A percentile compares a stretch with the other conserved stretches of the same genome.
Evolutionary conservation across 1,140 invertebrate species (phyloP).

Genomic region (Hylaeus anthracinus): DNA sequence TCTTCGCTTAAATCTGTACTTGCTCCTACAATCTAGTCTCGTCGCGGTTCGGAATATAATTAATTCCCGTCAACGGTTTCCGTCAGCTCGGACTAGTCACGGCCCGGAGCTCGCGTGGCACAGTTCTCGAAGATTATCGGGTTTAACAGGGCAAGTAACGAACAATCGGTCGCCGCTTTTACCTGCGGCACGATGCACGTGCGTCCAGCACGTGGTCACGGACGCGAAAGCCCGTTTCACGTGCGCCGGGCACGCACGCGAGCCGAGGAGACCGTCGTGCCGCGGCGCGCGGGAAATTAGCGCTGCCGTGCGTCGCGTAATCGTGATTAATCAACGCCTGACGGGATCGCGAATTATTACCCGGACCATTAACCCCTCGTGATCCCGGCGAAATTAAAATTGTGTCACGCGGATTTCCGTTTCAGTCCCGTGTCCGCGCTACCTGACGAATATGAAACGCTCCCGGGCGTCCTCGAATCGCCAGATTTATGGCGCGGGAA

Average conservation of each 20-base stretch:
- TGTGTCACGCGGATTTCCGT: not conserved
- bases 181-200: conserved; percentile 27
- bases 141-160: conserved; percentile 43
- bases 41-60: not conserved
- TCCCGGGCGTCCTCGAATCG: too few relatives aligned
- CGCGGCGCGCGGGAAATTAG: conserved; percentile 9
- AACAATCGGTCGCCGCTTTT: conserved; percentile 49
- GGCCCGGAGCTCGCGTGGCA: not conserved
- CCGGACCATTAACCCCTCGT: not conserved
- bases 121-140: conserved; percentile 6
- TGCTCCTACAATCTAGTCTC: too few relatives aligned
- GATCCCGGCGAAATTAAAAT: not conserved
- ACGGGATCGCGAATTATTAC: conserved; percentile 16
- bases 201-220: conserved; percentile 41
- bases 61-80: not conserved
- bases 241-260: conserved; percentile 21
- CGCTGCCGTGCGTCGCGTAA: not conserved
- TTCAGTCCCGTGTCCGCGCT: not conserved
- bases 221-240: conserved; percentile 20
- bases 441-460: too few relatives aligned
- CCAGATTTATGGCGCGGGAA: too few relatives aligned
- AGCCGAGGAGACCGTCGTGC: not conserved
- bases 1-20: too few relatives aligned
- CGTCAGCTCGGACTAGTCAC: not conserved
- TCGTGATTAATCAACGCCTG: conserved; percentile 33